phyloP scores from a whole-genome alignment of 1,140 invertebrate species.

The Brachionus paranguensis region DNA sequence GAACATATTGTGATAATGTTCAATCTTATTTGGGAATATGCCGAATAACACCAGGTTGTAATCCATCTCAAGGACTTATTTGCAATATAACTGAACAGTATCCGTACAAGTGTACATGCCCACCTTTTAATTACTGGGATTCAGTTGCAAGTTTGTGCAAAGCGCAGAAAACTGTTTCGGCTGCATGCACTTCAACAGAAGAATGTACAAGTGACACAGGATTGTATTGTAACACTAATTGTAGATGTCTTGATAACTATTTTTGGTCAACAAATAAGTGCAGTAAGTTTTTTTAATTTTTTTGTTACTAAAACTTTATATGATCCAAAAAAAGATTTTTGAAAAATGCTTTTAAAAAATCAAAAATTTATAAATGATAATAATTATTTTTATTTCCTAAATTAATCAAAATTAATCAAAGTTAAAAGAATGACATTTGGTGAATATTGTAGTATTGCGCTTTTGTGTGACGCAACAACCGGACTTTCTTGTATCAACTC shows the following conservation, averaged over 20 bases:
- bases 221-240: not conserved
- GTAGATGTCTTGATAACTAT: not conserved
- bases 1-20: conserved; percentile 5
- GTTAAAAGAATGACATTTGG: not conserved
- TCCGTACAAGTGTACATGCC: conserved; percentile 10
- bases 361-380: too few species aligned
- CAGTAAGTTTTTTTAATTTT: not conserved
- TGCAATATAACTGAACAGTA: not conserved
- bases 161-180: not conserved
- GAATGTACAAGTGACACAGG: not conserved
- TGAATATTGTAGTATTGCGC: not conserved
- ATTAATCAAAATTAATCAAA: not conserved
- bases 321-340: too few species aligned
- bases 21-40: conserved; percentile 10
- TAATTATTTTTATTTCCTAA: too few species aligned
- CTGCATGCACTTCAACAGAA: not conserved
- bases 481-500: not conserved
- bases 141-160: not conserved
- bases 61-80: not conserved
- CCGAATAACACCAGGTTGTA: not conserved
- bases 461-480: not conserved
- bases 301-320: too few species aligned
- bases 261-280: not conserved
- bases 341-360: too few species aligned
- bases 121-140: not conserved